Conservation (phyloP, 2,797 vertebrate species). For the Cossypha polioptera region DNA sequence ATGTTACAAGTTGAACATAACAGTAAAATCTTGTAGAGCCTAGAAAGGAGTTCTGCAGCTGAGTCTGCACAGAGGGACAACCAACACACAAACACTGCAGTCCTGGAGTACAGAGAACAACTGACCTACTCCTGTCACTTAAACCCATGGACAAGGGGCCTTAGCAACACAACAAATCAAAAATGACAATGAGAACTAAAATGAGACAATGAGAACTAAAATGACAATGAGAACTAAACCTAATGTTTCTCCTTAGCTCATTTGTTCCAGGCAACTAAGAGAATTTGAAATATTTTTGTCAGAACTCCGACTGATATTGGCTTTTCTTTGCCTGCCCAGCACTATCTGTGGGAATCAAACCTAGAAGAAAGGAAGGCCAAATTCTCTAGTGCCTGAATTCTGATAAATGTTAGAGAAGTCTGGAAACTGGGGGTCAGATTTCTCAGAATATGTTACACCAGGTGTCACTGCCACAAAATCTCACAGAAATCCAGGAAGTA, state of each 20-base stretch:
- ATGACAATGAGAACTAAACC: neutral
- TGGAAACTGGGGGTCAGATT: neutral
- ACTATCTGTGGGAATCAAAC: neutral
- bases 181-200: neutral
- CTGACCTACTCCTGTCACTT: neutral
- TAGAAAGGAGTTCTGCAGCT: neutral
- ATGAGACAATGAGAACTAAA: neutral
- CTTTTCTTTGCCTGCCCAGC: neutral
- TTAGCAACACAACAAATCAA: neutral
- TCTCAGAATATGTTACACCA: neutral
- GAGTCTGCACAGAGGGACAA: neutral
- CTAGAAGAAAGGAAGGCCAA: neutral
- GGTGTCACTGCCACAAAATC: neutral
- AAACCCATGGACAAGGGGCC: neutral
- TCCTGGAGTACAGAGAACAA: neutral
- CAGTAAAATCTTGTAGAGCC: neutral
- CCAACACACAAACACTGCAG: neutral
- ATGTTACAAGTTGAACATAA: neutral
- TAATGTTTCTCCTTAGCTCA: neutral
- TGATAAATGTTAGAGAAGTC: neutral
- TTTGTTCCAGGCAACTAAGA: neutral
- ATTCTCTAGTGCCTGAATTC: neutral
- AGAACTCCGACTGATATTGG: neutral
- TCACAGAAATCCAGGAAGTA: neutral
- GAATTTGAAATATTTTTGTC: neutral